Conservation (phyloP, 2,113 vertebrate species). For the Muntiacus reevesi region DNA sequence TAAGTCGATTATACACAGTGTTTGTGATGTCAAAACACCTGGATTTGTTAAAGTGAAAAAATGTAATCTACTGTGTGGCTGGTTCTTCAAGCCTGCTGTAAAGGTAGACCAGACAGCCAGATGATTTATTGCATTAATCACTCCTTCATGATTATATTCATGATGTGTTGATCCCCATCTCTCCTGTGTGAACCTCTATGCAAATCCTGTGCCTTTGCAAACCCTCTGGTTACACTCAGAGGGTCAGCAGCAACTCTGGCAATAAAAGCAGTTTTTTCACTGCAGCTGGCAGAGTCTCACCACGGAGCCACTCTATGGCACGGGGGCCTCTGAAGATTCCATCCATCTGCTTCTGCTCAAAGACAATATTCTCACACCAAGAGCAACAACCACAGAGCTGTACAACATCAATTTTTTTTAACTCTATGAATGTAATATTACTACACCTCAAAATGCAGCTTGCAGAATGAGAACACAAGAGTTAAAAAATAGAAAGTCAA, state of each 20-base stretch:
- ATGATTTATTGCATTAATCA: conserved; percentile 32
- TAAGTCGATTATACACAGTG: neutral
- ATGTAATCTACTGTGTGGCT: neutral
- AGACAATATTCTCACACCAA: conserved; percentile 46
- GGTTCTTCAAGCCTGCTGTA: neutral
- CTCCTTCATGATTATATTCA: conserved; percentile 9
- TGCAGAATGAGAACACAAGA: conserved; percentile 50
- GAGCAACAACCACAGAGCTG: conserved; percentile 27
- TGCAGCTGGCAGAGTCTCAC: conserved; percentile 61
- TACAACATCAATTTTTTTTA: conserved; percentile 45
- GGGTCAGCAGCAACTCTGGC: conserved; percentile 61
- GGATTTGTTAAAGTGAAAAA: neutral
- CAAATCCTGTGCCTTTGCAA: neutral
- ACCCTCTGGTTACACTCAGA: conserved; percentile 48
- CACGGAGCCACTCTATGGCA: conserved; percentile 25
- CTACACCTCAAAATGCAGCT: neutral
- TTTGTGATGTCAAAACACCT: neutral
- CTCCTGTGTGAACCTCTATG: neutral
- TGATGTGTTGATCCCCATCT: conserved; percentile 1
- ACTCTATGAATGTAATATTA: conserved; percentile 43
- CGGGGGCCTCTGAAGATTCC: conserved; percentile 62
- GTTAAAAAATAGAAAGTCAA: conserved; percentile 55
- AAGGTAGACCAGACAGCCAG: conserved; percentile 22
- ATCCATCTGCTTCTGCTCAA: conserved; percentile 66
- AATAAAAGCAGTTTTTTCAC: conserved; percentile 60